A percentile compares a stretch with the other conserved stretches of the same genome.
phyloP scores from a whole-genome alignment of 2,888 invertebrate species.

The Ichneumoninae sp. region DNA sequence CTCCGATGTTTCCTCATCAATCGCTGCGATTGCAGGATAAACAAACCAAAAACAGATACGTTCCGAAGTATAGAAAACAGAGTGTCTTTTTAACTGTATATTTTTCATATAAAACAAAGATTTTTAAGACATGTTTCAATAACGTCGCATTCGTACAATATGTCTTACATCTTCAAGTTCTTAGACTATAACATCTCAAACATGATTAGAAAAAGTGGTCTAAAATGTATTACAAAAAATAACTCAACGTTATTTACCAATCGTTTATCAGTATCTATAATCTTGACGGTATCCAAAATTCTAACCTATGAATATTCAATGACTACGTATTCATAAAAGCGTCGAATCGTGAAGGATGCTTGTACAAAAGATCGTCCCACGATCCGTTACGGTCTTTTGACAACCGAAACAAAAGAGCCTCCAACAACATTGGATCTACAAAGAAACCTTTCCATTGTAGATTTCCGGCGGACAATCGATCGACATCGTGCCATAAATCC shows the following conservation, averaged over 20 bases:
- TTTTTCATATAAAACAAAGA: not conserved
- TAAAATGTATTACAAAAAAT: not conserved
- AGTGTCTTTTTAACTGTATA: not conserved
- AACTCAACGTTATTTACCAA: not conserved
- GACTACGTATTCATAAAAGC: not conserved
- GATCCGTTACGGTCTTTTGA: not conserved
- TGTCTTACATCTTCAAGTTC: no score
- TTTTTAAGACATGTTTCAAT: not conserved
- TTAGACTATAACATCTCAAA: no score
- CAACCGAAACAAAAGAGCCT: not conserved
- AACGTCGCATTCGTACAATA: no score
- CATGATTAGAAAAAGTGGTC: not conserved
- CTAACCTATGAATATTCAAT: not conserved
- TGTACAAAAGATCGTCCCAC: not conserved
- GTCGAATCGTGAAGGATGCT: not conserved
- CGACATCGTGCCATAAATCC: no score
- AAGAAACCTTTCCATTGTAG: no score
- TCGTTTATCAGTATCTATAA: not conserved
- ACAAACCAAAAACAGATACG: not conserved
- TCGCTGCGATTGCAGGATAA: not conserved
- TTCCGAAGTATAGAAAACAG: not conserved
- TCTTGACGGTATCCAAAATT: not conserved
- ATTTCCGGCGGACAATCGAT: no score
- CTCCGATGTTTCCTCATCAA: not conserved
- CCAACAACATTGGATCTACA: not conserved